These are phyloP conservation scores for Nezara viridula DNA, from an alignment of 2,888 invertebrate genomes.

Conservation along the genomic window DNA sequence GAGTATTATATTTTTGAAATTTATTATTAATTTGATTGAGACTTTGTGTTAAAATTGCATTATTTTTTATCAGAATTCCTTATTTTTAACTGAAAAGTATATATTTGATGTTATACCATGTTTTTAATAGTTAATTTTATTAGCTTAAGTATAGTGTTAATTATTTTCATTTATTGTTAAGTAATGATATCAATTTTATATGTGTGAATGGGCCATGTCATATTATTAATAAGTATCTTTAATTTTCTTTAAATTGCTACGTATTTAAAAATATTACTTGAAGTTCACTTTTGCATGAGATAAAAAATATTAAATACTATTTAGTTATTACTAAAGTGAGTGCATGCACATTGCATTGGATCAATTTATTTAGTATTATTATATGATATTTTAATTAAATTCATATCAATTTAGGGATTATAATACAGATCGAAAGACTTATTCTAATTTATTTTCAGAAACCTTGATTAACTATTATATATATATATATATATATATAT, in stretches of 20 bases:
- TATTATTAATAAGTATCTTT: neutral
- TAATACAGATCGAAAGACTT: neutral
- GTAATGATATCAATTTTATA: neutral
- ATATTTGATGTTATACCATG: constrained; percentile 10
- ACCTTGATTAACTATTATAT: neutral
- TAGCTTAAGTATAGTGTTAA: constrained; percentile 2
- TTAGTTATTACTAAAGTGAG: neutral
- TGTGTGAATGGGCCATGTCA: neutral
- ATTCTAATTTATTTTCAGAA: neutral
- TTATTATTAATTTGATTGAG: neutral
- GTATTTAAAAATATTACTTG: neutral
- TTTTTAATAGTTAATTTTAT: constrained; percentile 12
- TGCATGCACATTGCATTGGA: neutral
- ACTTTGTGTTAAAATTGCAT: neutral
- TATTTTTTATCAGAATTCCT: neutral
- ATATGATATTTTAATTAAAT: neutral
- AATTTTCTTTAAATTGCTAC: neutral
- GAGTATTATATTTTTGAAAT: neutral
- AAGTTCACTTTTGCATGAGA: neutral
- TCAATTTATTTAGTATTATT: neutral
- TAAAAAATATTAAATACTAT: neutral
- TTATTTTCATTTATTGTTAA: constrained; percentile 5
- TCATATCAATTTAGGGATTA: neutral
- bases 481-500: too few relatives aligned
- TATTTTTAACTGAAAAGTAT: neutral